Evolutionary conservation across 2,113 vertebrate genomes (phyloP).

Genomic region (Synchiropus splendidus): DNA sequence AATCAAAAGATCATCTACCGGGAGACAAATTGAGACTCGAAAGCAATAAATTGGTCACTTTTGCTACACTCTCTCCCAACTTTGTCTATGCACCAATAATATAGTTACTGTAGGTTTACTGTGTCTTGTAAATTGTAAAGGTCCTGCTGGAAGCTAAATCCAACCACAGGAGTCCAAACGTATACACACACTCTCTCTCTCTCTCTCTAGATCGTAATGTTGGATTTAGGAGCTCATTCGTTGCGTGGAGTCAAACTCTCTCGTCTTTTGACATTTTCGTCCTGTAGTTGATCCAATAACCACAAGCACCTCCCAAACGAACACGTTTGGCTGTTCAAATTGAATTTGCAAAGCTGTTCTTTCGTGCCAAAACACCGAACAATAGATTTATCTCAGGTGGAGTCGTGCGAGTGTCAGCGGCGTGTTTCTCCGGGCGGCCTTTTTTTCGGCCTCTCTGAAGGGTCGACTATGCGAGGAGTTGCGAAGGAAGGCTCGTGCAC

Average conservation of each 20-base stretch:
- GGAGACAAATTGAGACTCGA: conserved; percentile 58
- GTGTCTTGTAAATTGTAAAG: conserved; percentile 59
- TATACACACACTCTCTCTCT: no score
- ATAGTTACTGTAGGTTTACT: conserved; percentile 63
- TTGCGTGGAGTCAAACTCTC: conserved; percentile 35
- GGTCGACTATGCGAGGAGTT: conserved; percentile 42
- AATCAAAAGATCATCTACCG: conserved; percentile 56
- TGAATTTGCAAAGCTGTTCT: conserved; percentile 20
- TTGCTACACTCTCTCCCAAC: conserved; percentile 55
- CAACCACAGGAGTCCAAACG: conserved; percentile 50
- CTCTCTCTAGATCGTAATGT: conserved; percentile 45
- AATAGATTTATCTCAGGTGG: conserved; percentile 37
- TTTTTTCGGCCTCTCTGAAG: conserved; percentile 23
- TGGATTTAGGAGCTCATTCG: conserved; percentile 37
- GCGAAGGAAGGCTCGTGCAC: conserved; percentile 36
- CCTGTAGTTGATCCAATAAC: conserved; percentile 25
- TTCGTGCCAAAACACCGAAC: conserved; percentile 49
- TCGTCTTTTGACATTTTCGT: conserved; percentile 24
- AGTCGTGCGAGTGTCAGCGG: conserved; percentile 34
- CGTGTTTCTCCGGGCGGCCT: conserved; percentile 39
- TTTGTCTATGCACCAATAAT: conserved; percentile 71
- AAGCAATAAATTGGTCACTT: conserved; percentile 75
- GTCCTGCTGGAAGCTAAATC: conserved; percentile 53
- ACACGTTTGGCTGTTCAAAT: conserved; percentile 26
- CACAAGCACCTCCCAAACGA: conserved; percentile 45